Evolutionary conservation across 2,888 invertebrate genomes (phyloP), one percentile per base, ranked within the genome.

Genomic region (Tanypteryx hageni): DNA sequence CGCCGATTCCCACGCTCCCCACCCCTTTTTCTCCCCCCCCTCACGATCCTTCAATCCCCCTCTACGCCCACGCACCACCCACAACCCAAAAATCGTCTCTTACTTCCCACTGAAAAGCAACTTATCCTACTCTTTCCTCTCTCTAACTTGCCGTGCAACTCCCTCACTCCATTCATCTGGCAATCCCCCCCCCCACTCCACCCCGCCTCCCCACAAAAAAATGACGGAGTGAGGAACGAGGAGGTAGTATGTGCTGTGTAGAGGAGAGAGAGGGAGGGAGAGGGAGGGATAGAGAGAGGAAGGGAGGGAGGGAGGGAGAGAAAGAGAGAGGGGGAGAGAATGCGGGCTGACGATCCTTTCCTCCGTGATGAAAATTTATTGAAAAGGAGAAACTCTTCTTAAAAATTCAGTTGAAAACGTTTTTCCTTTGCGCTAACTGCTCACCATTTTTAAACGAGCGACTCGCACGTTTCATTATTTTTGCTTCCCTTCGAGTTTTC

Each of bases 301-400:
- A 44, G 27, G 18, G 82, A 9, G 22, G 22, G 22, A 7, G 3
- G 82, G n/a, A 57, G 56, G 18, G n/a, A 44, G 44, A 57, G 83
- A 13, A 14, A 64, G 64, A 27, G 22, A 18, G 89, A 11, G 89
- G 64, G 14, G 22, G 89, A 64, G 18, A 89, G 89, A 89, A 61
- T 89, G 89, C 89, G n/a, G 31, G 44, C 64, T 64, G 31, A 59
- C 22, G 61, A 22, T 58, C 14, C 27, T 22, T 58, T 76, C 27
- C 76, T 59, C 59, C 61, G 89, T 89, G 89, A 89, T 89, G 64
- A 89, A 61, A 64, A 89, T 89, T 89, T 89, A 89, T 89, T 44
- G 89, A 89, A 89, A 89, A 89, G 89, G 89, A 89, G 89, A 64
- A 56, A 89, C 89, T 89, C 59, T 61, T 31, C 89, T 61, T 59